phyloP scores from a whole-genome alignment of 2,113 vertebrate species.

The Hydrolagus affinis region DNA sequence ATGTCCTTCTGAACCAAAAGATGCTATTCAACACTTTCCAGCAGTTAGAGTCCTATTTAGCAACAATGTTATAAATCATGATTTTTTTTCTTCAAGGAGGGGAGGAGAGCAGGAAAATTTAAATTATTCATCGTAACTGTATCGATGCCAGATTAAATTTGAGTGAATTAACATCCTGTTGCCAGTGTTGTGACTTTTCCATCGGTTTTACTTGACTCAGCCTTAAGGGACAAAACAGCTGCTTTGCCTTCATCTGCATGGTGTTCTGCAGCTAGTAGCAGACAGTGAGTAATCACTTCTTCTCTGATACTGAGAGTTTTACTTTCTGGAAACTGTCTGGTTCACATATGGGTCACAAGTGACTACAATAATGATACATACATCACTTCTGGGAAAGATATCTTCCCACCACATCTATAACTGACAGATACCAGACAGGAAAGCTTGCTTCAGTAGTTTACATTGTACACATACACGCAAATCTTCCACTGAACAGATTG shows the following conservation, averaged over 20 bases:
- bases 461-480: neutral
- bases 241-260: neutral
- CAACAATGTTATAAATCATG: neutral
- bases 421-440: conserved; percentile 15
- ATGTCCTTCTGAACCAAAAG: neutral
- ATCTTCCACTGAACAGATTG: neutral
- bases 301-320: neutral
- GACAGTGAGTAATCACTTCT: neutral
- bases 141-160: no score
- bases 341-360: conserved; percentile 12
- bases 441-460: neutral
- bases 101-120: neutral
- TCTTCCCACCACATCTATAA: neutral
- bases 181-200: neutral
- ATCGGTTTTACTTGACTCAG: no score
- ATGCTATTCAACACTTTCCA: neutral
- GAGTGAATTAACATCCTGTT: neutral
- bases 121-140: neutral
- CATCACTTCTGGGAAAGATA: conserved; percentile 25
- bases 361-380: conserved; percentile 3
- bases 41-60: neutral
- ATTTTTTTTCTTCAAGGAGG: no score
- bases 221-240: no score
- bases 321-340: conserved; percentile 22
- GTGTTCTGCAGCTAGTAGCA: neutral